phyloP scores from a whole-genome alignment of 2,113 vertebrate genomes.

The Mormyrus lacerda region DNA sequence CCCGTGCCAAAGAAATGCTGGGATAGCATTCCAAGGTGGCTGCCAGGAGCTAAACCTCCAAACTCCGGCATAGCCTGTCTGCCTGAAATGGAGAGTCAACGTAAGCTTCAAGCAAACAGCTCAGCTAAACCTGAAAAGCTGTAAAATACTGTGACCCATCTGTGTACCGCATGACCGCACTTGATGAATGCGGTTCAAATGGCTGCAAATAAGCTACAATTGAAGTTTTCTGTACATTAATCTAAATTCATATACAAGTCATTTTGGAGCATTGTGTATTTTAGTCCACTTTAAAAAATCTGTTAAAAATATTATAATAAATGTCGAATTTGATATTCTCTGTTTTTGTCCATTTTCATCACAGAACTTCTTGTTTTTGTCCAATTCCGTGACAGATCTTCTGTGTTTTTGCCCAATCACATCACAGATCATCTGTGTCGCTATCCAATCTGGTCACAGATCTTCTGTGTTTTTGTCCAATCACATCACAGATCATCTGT shows the following conservation, averaged over 20 bases:
- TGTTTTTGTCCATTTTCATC: not conserved
- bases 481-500: not conserved
- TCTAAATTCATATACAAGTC: not conserved
- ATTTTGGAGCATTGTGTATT: not conserved
- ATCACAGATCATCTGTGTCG: not conserved
- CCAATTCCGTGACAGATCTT: not conserved
- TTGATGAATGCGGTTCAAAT: not conserved
- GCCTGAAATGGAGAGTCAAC: not conserved
- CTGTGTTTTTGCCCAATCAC: not conserved
- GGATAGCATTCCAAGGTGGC: not conserved
- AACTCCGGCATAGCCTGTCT: not conserved
- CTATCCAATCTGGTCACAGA: not conserved
- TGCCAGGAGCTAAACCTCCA: not conserved
- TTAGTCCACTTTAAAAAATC: not conserved
- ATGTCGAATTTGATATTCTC: not conserved
- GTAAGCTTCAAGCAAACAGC: conserved; percentile 7
- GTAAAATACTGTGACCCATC: conserved; percentile 10
- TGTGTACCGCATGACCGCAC: not conserved
- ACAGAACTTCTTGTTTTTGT: not conserved
- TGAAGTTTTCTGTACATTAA: not conserved
- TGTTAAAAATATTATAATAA: not conserved
- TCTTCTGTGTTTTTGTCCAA: not conserved
- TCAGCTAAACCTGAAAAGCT: conserved; percentile 7
- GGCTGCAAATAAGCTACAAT: not conserved
- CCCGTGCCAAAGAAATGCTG: not conserved